phyloP scores from a whole-genome alignment of 2,888 invertebrate genomes.

The Stenodera caucasica region DNA sequence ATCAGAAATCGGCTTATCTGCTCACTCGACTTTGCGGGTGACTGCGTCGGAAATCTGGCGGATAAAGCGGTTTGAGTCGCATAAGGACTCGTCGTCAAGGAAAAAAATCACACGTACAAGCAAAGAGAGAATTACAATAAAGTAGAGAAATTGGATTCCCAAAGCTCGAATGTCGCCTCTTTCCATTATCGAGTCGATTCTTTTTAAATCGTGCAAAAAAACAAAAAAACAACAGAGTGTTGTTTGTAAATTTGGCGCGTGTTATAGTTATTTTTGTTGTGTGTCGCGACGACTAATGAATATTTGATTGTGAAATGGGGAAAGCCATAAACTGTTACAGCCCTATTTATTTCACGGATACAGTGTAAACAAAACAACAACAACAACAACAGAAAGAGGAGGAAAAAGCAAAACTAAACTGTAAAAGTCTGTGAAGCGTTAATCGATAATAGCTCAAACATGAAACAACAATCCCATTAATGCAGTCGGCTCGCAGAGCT shows the following conservation, averaged over 20 bases:
- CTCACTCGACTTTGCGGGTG: conserved; percentile 46
- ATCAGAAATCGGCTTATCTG: conserved; percentile 48
- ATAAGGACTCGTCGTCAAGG: no score
- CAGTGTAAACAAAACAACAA: no score
- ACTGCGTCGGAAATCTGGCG: conserved; percentile 44
- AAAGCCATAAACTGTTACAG: not conserved
- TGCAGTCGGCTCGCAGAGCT: conserved; percentile 34
- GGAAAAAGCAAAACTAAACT: conserved; percentile 12
- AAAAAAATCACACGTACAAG: no score
- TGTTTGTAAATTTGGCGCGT: not conserved
- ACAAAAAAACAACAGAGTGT: not conserved
- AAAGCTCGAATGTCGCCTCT: not conserved
- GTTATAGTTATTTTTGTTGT: not conserved
- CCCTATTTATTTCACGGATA: not conserved
- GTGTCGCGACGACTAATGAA: not conserved
- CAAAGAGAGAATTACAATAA: not conserved
- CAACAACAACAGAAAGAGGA: no score
- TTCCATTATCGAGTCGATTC: no score
- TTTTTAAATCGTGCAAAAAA: no score
- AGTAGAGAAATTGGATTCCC: no score
- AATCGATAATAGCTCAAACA: conserved; percentile 42
- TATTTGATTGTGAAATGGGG: conserved; percentile 1
- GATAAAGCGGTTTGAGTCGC: conserved; percentile 44
- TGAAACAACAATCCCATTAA: conserved; percentile 48
- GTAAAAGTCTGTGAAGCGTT: conserved; percentile 29